A percentile compares a stretch with the other conserved stretches of the same genome.
phyloP scores from a whole-genome alignment of 2,113 vertebrate species.

The Pomatorhinus ruficollis region DNA sequence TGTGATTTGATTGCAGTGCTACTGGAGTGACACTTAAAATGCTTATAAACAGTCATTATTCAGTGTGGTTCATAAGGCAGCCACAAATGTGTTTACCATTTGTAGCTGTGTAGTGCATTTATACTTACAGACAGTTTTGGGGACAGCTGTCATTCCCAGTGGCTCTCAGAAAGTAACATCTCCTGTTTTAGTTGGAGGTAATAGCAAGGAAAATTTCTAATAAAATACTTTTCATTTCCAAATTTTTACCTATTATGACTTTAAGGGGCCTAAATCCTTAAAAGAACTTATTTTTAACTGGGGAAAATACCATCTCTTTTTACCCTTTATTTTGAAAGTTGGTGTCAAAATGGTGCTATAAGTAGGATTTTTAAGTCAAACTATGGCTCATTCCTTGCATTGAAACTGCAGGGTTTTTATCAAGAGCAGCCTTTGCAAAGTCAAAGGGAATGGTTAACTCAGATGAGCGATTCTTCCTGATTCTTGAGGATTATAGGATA shows the following conservation, averaged over 20 bases:
- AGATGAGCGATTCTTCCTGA: not conserved
- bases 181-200: not conserved
- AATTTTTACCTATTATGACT: not conserved
- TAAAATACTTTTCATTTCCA: not conserved
- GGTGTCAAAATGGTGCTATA: not conserved
- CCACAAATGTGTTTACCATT: not conserved
- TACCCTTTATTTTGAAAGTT: not conserved
- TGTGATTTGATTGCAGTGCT: not conserved
- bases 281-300: not conserved
- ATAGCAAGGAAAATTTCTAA: not conserved
- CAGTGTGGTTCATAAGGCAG: not conserved
- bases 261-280: not conserved
- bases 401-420: not conserved
- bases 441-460: not conserved
- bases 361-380: not conserved
- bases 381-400: fast-evolving
- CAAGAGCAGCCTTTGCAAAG: not conserved
- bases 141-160: not conserved
- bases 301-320: not conserved
- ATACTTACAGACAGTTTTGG: not conserved
- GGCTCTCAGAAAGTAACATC: not conserved
- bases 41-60: not conserved
- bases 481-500: not conserved
- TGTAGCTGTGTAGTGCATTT: not conserved
- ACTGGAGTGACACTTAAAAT: not conserved